These are phyloP conservation scores for Anthopleura xanthogrammica DNA, from an alignment of 92 coral and sea anemone species.

Conservation along the genomic window DNA sequence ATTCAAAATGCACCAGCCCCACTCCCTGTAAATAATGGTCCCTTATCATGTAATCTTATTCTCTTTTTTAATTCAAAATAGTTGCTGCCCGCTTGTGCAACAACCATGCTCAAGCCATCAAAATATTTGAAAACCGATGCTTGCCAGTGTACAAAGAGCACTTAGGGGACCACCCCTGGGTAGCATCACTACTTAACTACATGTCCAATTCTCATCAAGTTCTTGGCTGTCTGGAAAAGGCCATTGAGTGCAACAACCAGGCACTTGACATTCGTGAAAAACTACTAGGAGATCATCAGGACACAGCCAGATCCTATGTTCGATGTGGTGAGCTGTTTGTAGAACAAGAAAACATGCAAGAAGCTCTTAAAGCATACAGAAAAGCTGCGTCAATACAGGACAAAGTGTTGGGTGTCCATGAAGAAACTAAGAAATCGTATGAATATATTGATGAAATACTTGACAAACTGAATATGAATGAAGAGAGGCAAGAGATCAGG, in stretches of 20 bases:
- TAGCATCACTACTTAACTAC: conserved; percentile 36
- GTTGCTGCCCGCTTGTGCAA: conserved; percentile 28
- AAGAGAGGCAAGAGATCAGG: neutral
- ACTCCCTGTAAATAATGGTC: no score
- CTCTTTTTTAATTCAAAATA: neutral
- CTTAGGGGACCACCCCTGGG: conserved; percentile 52
- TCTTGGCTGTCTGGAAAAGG: conserved; percentile 24
- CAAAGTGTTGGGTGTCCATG: conserved; percentile 11
- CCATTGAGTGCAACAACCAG: conserved; percentile 7
- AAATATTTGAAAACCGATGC: conserved; percentile 2
- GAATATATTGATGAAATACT: neutral
- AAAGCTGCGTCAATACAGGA: conserved; percentile 25
- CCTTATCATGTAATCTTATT: no score
- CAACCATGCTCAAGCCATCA: conserved; percentile 22
- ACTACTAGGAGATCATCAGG: conserved; percentile 30
- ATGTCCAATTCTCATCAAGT: conserved; percentile 11
- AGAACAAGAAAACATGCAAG: neutral
- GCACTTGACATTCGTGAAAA: conserved; percentile 18
- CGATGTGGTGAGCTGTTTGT: conserved; percentile 13
- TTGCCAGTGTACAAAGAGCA: conserved; percentile 17
- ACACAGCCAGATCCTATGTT: conserved; percentile 30
- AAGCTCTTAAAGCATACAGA: conserved; percentile 14
- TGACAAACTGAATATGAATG: neutral
- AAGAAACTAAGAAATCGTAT: conserved; percentile 1
- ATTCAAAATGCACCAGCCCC: neutral